Evolutionary conservation across 1,140 invertebrate species (phyloP), one percentile per base, ranked within the genome.

Genomic region (Brachionus rubens): DNA sequence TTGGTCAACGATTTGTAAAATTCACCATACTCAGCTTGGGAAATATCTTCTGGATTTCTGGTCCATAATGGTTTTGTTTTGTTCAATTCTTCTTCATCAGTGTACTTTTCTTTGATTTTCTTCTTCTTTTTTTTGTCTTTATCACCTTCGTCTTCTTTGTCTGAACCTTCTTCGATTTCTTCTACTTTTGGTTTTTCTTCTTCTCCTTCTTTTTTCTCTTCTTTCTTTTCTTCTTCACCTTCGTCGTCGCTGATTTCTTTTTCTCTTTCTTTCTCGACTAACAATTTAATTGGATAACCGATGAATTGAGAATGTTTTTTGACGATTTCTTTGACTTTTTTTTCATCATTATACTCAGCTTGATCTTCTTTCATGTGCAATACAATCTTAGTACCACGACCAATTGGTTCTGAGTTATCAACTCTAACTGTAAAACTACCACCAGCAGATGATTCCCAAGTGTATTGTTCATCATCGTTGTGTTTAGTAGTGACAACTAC

Each of bases 281-380:
- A 80, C 68, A 99, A 86, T 82, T 96, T 96, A 85, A 99, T 99
- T 2, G 96, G 96, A 84, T 98, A 99, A 36, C 94, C 94, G 86
- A 99, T 99, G 85, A 99, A 99, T 85, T 99, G 95, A 5, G 93
- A 96, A 86, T 99, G 95, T 81, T 99, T 99, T 88, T 97, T 98
- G 1, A 99, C 93, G 28, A 99, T 91, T 80, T 97, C 93, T 83
- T 97, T 97, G 78, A 99, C 90, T 80, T 93, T 92, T 77, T 89
- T 87, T 82, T 98, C 95, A 82, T 98, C 94, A 46, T 93, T 83
- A 83, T 92, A 96, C 80, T 96, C 93, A 2, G 88, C 87, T 80
- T 94, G 91, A 82, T 96, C 93, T 84, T 96, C 93, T 82, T 96
- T 96, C 79, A 96, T 87, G 86, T 90, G 88, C 41, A 96, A 87